These are phyloP conservation scores for Pseudorhiza aurosa DNA, from an alignment of 30 jellyfish, hydroid and myxozoan genomes.

Conservation along the genomic window DNA sequence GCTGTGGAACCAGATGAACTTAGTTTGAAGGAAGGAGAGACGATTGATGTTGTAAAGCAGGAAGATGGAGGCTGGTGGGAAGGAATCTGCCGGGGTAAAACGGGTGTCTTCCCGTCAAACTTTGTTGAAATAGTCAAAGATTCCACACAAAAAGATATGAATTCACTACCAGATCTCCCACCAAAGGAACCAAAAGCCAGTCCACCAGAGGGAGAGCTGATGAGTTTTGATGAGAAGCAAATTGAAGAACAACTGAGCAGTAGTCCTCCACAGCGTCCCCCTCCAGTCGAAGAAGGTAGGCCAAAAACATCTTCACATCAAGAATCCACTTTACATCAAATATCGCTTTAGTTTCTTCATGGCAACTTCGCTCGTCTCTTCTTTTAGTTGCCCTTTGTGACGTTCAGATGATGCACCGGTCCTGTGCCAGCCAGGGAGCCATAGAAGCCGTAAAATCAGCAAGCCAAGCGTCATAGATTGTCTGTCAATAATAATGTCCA, in stretches of 20 bases:
- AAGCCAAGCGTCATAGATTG: no score
- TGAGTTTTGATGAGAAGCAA: conserved; percentile 8
- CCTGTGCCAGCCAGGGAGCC: no score
- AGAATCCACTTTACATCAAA: no score
- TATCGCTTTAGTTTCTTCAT: no score
- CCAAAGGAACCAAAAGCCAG: conserved; percentile 31
- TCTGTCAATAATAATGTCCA: no score
- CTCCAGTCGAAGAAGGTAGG: background rate
- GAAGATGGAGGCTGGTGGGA: conserved; percentile 99
- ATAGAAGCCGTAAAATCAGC: no score
- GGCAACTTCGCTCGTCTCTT: no score
- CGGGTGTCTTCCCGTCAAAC: conserved; percentile 92
- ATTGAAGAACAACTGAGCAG: background rate
- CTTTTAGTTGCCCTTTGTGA: no score
- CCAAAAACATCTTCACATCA: no score
- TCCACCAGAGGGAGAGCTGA: conserved; percentile 1
- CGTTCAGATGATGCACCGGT: no score
- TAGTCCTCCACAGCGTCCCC: background rate
- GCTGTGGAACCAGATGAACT: conserved; percentile 87
- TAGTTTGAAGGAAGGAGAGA: conserved; percentile 80
- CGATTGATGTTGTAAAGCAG: conserved; percentile 63
- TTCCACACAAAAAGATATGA: conserved; percentile 12
- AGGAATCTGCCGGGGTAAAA: conserved; percentile 80
- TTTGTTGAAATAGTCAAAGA: conserved; percentile 79
- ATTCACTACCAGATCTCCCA: conserved; percentile 47